phyloP scores from a whole-genome alignment of 2,888 invertebrate species.

The Lithosia quadra region DNA sequence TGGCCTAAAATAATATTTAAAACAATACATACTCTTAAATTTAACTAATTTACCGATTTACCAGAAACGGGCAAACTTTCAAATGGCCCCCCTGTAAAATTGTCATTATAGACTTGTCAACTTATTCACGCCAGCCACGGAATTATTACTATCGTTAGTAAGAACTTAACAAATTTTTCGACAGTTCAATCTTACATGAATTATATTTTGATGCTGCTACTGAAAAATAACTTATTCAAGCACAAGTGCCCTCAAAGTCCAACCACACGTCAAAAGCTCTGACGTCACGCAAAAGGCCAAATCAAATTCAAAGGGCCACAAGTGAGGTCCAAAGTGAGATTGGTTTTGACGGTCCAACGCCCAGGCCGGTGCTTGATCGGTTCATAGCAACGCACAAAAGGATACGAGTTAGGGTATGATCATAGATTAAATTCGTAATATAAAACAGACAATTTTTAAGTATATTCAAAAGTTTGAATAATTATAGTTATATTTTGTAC shows the following conservation, averaged over 20 bases:
- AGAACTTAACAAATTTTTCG: background rate
- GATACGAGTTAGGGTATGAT: slow-evolving; percentile 40
- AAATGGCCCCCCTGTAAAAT: no score
- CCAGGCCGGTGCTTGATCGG: slow-evolving; percentile 60
- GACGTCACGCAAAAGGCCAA: slow-evolving; percentile 63
- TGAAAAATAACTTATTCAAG: slow-evolving; percentile 37
- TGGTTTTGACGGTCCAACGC: slow-evolving; percentile 71
- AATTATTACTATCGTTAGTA: background rate
- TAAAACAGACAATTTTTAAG: background rate
- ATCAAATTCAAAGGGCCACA: slow-evolving; percentile 63
- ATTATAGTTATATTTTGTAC: background rate
- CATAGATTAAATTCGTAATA: slow-evolving; percentile 25
- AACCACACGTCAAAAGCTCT: slow-evolving; percentile 56
- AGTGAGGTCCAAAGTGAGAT: slow-evolving; percentile 59
- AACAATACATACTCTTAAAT: no score
- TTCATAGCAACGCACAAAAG: slow-evolving; percentile 51
- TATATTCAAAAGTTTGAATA: background rate
- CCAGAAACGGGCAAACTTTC: no score
- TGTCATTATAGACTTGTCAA: no score
- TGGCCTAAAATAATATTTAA: no score
- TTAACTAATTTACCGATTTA: no score
- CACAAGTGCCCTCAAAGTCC: slow-evolving; percentile 48
- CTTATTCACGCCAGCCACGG: no score
- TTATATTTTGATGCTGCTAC: background rate
- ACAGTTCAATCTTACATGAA: background rate